These are phyloP conservation scores for Aporrectodea caliginosa DNA, from an alignment of 1,140 invertebrate genomes.

Conservation along the genomic window DNA sequence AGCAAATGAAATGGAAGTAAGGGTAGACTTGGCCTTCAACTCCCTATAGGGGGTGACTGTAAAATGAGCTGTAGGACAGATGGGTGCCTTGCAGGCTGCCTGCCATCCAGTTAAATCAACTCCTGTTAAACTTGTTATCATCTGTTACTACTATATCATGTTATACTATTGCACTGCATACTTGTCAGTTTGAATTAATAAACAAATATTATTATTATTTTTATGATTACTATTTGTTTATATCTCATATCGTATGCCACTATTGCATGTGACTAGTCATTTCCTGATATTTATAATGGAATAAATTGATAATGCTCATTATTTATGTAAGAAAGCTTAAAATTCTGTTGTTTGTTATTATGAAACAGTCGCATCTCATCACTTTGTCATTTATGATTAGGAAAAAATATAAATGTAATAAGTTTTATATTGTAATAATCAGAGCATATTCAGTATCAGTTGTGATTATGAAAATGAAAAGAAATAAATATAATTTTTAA, in stretches of 20 bases:
- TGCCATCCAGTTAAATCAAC: too few species aligned
- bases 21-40: not conserved
- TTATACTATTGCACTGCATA: not conserved
- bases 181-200: too few species aligned
- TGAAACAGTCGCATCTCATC: not conserved
- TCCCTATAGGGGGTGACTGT: not conserved
- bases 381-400: not conserved
- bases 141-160: not conserved
- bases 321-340: not conserved
- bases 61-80: too few species aligned
- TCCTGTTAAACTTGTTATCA: too few species aligned
- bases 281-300: not conserved
- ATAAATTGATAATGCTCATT: not conserved
- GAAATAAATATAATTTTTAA: not conserved
- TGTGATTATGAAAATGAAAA: not conserved
- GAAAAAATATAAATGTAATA: too few species aligned
- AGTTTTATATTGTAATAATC: too few species aligned
- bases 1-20: conserved; percentile 5
- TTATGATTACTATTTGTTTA: not conserved
- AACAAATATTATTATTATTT: not conserved
- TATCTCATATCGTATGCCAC: too few species aligned
- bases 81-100: too few species aligned
- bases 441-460: not conserved
- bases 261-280: not conserved
- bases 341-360: not conserved